A percentile compares a stretch with the other conserved stretches of the same genome.
Evolutionary conservation across 2,888 invertebrate species (phyloP).

Genomic region (Heliconius hortense): DNA sequence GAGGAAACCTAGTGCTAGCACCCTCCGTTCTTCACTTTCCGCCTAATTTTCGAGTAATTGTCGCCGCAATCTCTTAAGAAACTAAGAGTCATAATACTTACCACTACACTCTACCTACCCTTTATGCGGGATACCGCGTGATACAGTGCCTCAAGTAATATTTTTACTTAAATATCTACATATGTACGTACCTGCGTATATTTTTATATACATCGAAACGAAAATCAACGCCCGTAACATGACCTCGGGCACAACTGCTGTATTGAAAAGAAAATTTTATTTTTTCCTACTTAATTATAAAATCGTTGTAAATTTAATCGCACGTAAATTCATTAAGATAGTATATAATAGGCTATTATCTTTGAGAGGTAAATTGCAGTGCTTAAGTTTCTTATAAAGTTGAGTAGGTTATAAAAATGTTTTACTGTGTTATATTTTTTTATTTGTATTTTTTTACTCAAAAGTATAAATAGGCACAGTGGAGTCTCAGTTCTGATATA

Average conservation of each 20-base stretch:
- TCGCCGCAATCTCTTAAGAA: no score
- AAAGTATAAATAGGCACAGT: not conserved
- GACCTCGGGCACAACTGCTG: conserved; percentile 13
- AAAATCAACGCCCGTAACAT: conserved; percentile 23
- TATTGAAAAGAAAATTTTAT: conserved; percentile 8
- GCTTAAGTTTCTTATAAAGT: not conserved
- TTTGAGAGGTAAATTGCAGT: not conserved
- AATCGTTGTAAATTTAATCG: conserved; percentile 28
- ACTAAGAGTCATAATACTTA: no score
- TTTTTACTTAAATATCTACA: not conserved
- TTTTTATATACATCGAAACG: conserved; percentile 1
- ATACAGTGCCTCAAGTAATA: no score
- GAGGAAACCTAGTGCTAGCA: not conserved
- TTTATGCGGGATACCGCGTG: no score
- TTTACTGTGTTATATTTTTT: not conserved
- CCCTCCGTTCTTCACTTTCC: not conserved
- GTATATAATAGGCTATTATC: conserved; percentile 22
- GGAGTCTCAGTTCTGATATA: no score
- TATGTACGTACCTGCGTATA: conserved; percentile 31
- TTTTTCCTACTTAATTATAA: conserved; percentile 25
- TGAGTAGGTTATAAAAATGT: conserved; percentile 1
- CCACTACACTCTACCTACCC: no score
- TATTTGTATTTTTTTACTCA: not conserved
- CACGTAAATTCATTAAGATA: conserved; percentile 28
- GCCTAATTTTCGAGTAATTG: no score